A percentile compares a stretch with the other conserved stretches of the same genome.
These are phyloP conservation scores for Drosophila gunungcola DNA, from an alignment of 1,140 invertebrate genomes.

Conservation along the genomic window DNA sequence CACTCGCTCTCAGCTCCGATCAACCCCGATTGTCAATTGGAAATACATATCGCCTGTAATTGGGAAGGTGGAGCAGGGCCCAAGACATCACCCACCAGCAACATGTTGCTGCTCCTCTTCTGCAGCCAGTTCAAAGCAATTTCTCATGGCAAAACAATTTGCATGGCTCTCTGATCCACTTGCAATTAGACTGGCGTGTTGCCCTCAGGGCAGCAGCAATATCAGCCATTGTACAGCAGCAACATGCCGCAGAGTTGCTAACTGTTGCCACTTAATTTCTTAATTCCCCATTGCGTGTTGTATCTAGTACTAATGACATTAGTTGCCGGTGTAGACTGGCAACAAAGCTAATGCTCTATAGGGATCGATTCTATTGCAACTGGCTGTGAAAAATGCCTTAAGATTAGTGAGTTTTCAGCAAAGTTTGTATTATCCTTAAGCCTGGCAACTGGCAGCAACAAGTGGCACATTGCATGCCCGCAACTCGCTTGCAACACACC, in stretches of 20 bases:
- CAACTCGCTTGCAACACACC: constrained; percentile 60
- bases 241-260: constrained; percentile 72
- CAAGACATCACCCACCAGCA: constrained; percentile 32
- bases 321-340: constrained; percentile 53
- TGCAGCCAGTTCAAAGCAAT: constrained; percentile 19
- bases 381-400: neutral
- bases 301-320: constrained; percentile 67
- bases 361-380: constrained; percentile 6
- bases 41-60: constrained; percentile 63
- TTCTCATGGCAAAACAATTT: constrained; percentile 53
- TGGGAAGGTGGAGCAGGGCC: constrained; percentile 52
- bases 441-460: constrained; percentile 11
- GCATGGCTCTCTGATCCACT: constrained; percentile 60
- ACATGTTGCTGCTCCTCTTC: constrained; percentile 13
- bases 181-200: constrained; percentile 75
- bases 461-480: constrained; percentile 62
- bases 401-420: neutral
- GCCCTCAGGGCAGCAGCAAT: constrained; percentile 42
- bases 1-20: constrained; percentile 61
- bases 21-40: constrained; percentile 70
- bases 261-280: constrained; percentile 78
- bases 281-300: constrained; percentile 67
- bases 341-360: constrained; percentile 24
- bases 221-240: constrained; percentile 29
- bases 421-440: constrained; percentile 18